These are phyloP conservation scores for Erythrocercus mccallii DNA, from an alignment of 2,113 vertebrate species.

Conservation along the genomic window DNA sequence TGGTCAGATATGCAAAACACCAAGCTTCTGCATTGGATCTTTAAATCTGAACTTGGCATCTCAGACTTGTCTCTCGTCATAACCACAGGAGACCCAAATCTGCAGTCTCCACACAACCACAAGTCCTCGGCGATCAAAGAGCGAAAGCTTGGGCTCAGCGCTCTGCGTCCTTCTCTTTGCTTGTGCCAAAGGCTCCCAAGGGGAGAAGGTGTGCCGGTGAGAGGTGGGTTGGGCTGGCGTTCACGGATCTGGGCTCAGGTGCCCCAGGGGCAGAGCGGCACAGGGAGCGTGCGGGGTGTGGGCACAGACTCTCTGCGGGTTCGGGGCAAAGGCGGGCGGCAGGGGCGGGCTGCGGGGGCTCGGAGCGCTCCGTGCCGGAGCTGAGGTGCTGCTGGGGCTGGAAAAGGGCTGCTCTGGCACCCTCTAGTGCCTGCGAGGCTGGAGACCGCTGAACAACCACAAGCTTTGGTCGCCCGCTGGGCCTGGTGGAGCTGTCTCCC, in stretches of 20 bases:
- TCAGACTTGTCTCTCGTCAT: not conserved
- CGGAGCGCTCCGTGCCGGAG: not conserved
- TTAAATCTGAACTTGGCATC: constrained; percentile 16
- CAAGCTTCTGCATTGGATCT: not conserved
- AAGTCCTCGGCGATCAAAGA: not conserved
- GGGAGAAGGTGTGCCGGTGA: not conserved
- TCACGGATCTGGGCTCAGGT: accelerated
- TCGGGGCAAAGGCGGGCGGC: not conserved
- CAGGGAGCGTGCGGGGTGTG: too few relatives aligned
- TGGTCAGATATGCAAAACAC: not conserved
- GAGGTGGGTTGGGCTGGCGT: not conserved
- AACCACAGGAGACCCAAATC: constrained; percentile 30
- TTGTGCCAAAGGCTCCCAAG: not conserved
- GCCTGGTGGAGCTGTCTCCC: not conserved
- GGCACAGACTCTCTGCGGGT: not conserved
- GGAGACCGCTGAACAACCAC: accelerated
- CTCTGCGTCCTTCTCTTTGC: not conserved
- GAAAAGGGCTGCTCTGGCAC: constrained; percentile 17
- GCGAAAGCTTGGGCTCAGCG: not conserved
- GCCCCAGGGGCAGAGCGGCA: not conserved
- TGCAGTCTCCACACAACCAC: constrained; percentile 10
- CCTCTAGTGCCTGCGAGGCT: not conserved
- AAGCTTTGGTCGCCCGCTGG: accelerated
- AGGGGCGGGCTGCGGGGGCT: not conserved
- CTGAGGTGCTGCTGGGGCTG: not conserved